Evolutionary conservation across 1,140 invertebrate species (phyloP).

Genomic region (Cydia amplana): DNA sequence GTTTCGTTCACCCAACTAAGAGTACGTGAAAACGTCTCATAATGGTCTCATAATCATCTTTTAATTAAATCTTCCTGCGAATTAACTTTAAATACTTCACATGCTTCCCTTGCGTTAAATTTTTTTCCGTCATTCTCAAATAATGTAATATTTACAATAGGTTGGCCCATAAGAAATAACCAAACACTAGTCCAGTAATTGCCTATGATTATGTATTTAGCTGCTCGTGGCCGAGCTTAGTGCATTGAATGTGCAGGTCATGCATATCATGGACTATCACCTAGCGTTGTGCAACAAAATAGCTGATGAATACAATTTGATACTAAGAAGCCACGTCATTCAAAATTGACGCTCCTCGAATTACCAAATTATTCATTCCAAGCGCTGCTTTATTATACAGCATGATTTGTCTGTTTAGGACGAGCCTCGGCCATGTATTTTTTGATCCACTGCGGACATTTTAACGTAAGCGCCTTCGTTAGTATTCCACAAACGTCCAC

Average conservation of each 20-base stretch:
- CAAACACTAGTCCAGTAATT: too few species aligned
- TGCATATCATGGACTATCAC: background rate
- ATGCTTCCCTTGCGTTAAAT: too few species aligned
- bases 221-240: too few species aligned
- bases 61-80: too few species aligned
- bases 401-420: constrained; percentile 43
- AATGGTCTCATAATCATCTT: too few species aligned
- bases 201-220: too few species aligned
- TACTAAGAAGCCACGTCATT: constrained; percentile 26
- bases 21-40: too few species aligned
- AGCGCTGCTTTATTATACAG: constrained; percentile 42
- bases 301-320: background rate
- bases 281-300: background rate
- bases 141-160: too few species aligned
- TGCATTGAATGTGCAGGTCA: background rate
- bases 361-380: constrained; percentile 37
- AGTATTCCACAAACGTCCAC: constrained; percentile 41
- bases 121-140: too few species aligned
- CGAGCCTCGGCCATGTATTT: constrained; percentile 12
- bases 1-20: background rate
- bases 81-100: too few species aligned
- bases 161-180: background rate
- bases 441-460: constrained; percentile 33
- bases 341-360: constrained; percentile 43
- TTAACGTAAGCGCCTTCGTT: constrained; percentile 30